phyloP scores from a whole-genome alignment of 2,888 invertebrate genomes.

The Drosophila pseudotalamancana region DNA sequence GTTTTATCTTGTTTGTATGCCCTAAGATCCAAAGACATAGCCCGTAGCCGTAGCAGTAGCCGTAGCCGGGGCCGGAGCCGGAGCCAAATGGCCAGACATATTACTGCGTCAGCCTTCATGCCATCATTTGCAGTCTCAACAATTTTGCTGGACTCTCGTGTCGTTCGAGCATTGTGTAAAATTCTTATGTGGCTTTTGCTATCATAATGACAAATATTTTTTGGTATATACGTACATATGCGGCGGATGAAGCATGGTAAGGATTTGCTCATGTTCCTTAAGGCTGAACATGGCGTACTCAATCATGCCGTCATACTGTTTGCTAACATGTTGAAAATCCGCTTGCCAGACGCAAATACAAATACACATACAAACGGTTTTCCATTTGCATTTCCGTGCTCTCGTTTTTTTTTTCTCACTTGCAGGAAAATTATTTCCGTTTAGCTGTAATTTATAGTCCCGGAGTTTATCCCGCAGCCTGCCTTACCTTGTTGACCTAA shows the following conservation, averaged over 20 bases:
- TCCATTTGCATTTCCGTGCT: slow-evolving; percentile 41
- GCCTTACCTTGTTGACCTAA: slow-evolving; percentile 65
- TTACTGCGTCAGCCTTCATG: slow-evolving; percentile 41
- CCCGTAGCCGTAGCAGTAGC: neutral
- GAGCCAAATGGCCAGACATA: slow-evolving; percentile 44
- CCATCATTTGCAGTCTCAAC: slow-evolving; percentile 64
- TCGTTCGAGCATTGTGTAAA: slow-evolving; percentile 43
- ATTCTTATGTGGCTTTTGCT: slow-evolving; percentile 19
- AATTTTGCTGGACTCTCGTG: slow-evolving; percentile 33
- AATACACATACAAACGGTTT: slow-evolving; percentile 38
- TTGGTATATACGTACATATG: neutral
- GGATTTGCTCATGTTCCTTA: slow-evolving; percentile 17
- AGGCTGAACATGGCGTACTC: slow-evolving; percentile 28
- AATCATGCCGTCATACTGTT: slow-evolving; percentile 61
- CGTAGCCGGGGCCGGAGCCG: neutral
- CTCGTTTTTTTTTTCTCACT: slow-evolving; percentile 1
- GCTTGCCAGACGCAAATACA: slow-evolving; percentile 53
- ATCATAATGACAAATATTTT: slow-evolving; percentile 36
- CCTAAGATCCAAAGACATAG: slow-evolving; percentile 22
- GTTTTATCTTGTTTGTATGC: slow-evolving; percentile 67
- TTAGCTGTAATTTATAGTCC: slow-evolving; percentile 72
- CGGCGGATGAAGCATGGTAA: slow-evolving; percentile 14
- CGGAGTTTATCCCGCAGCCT: slow-evolving; percentile 19
- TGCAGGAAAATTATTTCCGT: slow-evolving; percentile 70
- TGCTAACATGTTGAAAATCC: slow-evolving; percentile 69